These are phyloP conservation scores for Gavia stellata DNA, from an alignment of 2,113 vertebrate species.

Conservation along the genomic window DNA sequence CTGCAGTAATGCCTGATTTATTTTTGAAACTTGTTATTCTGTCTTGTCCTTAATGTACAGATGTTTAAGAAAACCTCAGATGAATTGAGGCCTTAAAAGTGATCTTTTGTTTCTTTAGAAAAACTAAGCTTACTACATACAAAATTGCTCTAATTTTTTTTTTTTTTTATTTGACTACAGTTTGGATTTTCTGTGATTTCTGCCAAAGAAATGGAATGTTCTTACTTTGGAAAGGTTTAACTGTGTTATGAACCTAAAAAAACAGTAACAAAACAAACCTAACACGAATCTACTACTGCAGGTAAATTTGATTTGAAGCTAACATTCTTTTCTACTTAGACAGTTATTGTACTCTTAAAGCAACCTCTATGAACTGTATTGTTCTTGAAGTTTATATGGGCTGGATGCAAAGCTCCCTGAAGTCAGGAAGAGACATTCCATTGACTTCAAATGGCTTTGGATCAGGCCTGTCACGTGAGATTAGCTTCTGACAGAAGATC, in stretches of 20 bases:
- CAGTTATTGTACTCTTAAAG: slow-evolving; percentile 15
- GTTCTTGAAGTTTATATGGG: neutral
- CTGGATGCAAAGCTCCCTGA: slow-evolving; percentile 30
- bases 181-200: neutral
- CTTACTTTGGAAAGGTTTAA: neutral
- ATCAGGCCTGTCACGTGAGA: slow-evolving; percentile 51
- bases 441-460: slow-evolving; percentile 43
- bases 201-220: neutral
- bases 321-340: neutral
- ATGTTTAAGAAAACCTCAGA: neutral
- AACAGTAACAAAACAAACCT: neutral
- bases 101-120: neutral
- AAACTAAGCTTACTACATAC: neutral
- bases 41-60: neutral
- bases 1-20: neutral
- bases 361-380: neutral
- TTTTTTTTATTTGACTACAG: neutral
- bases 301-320: slow-evolving; percentile 6
- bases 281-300: neutral
- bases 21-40: neutral
- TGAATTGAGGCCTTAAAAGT: neutral
- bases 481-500: slow-evolving; percentile 46
- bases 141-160: neutral
- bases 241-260: neutral
- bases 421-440: slow-evolving; percentile 47